Evolutionary conservation across 2,888 invertebrate genomes (phyloP).

Genomic region (Spodoptera picta): DNA sequence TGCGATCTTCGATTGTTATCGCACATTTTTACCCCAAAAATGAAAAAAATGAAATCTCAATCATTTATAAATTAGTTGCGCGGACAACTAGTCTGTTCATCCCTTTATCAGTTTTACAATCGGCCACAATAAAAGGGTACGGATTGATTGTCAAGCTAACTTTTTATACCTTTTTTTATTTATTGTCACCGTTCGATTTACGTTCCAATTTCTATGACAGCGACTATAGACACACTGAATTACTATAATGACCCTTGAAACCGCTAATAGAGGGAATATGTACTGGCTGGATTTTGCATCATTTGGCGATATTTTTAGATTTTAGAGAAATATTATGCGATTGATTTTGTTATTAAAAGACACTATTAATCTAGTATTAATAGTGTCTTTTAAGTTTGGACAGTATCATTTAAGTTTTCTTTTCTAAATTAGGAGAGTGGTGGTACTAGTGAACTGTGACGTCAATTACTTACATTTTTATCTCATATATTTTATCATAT

Average conservation of each 20-base stretch:
- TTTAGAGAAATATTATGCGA: constrained; percentile 1
- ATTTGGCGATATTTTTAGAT: constrained; percentile 11
- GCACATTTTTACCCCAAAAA: constrained; percentile 58
- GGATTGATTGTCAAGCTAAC: constrained; percentile 76
- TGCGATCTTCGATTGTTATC: constrained; percentile 44
- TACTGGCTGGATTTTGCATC: constrained; percentile 19
- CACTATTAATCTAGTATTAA: too few relatives aligned
- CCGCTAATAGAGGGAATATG: constrained; percentile 64
- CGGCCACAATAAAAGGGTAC: constrained; percentile 86
- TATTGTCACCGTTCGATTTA: constrained; percentile 79
- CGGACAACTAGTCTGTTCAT: constrained; percentile 85
- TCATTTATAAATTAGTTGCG: constrained; percentile 88
- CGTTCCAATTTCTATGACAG: constrained; percentile 68
- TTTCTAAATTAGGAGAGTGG: too few relatives aligned
- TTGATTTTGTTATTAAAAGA: too few relatives aligned
- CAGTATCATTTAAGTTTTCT: too few relatives aligned
- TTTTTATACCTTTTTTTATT: constrained; percentile 74
- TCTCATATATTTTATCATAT: too few relatives aligned
- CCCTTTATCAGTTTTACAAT: constrained; percentile 86
- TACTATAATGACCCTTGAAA: constrained; percentile 73
- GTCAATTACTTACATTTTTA: too few relatives aligned
- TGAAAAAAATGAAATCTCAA: constrained; percentile 85
- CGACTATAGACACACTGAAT: constrained; percentile 66
- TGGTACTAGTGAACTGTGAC: too few relatives aligned
- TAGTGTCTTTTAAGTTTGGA: too few relatives aligned